Base-by-base conservation (phyloP, 1,140 invertebrate genomes). In the Neodiprion fabricii region DNA sequence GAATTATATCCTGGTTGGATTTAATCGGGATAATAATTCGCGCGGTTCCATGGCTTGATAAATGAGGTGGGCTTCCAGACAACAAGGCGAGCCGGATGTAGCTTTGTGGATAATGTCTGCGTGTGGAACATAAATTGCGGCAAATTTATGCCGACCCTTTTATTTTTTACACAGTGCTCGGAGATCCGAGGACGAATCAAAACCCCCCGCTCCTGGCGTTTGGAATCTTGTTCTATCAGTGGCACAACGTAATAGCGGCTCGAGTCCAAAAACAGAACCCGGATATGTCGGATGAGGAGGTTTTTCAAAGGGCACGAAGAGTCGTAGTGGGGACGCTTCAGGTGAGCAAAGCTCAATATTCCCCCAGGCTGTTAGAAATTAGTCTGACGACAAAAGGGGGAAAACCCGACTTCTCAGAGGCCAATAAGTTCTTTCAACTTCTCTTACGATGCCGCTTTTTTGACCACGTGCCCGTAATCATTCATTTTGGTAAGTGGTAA, bases 171-270 rank as follows among this genome's bases (percentile, higher is more conserved):
- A 69, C 81, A 99, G 98, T 99, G 76, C 88, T 99, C 12, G 98
- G 98, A 10, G 98, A 99, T 89, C 95, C 97, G 3, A 91, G 98
- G 78, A 96, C 96, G 10, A 99, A 99, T 87, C 98, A 99, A 87
- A 99, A 99, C 88, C 98, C 98, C 0, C 97, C 96, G 0, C 87
- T 99, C 73, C 89, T 99, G 8, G 94, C 97, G 0, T 95, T 99
- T 77, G 96, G 96, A 5, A 95, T 99, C 67, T 83, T 99, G 9
- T 96, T 99, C 79, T 96, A 97, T 85, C 93, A 97, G 1, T 99
- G 96, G 95, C 98, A 99, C 86, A 99, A 99, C 85, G 92, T 95
- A 0, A 89, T 99, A 1, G 98, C 98, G 0, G 88, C 89, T 0
- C 89, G 94, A 10, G 91, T 99, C 0, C 92, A 96, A 80, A 87